Conservation (phyloP, 2,797 vertebrate genomes). For the Brachyalestes nurse region DNA sequence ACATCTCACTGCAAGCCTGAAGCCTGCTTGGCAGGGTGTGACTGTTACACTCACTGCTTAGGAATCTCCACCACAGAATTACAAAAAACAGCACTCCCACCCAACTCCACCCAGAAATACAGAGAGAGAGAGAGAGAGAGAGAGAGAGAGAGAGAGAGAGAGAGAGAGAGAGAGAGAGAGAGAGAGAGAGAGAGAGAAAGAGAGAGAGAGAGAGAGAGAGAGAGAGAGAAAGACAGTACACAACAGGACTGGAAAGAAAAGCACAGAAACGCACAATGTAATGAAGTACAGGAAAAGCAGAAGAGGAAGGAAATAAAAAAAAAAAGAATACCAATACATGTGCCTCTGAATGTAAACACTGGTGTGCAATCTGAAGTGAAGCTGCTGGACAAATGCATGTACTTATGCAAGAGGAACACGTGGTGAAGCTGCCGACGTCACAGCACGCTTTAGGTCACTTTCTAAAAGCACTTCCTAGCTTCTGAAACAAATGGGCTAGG, state of each 20-base stretch:
- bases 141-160: constrained; percentile 2
- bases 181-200: constrained; percentile 14
- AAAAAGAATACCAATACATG: constrained; percentile 16
- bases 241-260: background rate
- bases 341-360: background rate
- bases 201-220: constrained; percentile 27
- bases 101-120: constrained; percentile 27
- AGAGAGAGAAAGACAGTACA: background rate
- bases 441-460: background rate
- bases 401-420: constrained; percentile 18
- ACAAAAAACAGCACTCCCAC: constrained; percentile 38
- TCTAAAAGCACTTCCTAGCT: constrained; percentile 23
- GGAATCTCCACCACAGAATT: constrained; percentile 71
- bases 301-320: constrained; percentile 23
- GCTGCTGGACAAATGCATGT: background rate
- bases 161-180: constrained; percentile 19
- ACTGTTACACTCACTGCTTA: constrained; percentile 73
- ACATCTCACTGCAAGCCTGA: constrained; percentile 2
- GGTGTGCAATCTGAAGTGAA: background rate
- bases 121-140: constrained; percentile 22
- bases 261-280: background rate
- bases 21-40: constrained; percentile 70
- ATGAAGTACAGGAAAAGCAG: background rate
- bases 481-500: constrained; percentile 15
- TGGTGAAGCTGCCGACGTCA: background rate